Evolutionary conservation across 1,140 invertebrate species (phyloP), one percentile per base, ranked within the genome.

Genomic region (Trachymyrmex septentrionalis): DNA sequence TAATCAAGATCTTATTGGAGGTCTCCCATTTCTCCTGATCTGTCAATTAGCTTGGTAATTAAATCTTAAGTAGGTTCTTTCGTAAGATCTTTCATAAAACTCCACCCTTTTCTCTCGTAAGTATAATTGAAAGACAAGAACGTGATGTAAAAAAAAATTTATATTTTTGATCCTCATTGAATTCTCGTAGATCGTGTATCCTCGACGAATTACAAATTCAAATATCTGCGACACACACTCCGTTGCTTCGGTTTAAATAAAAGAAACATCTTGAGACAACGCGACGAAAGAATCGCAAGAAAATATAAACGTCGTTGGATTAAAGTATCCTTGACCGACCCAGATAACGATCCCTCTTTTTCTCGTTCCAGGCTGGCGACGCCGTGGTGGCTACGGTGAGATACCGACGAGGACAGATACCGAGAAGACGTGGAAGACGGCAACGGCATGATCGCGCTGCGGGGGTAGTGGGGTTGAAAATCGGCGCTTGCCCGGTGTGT

Each of bases 401-500:
- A 80, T 77, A 89, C 61, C 72, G 48, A 76, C 59, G 55, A 63
- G 10, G 57, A 75, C 55, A n/a, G n/a, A n/a, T n/a, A 19, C 48
- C 67, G 69, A 34, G 30, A 34, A 34, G 30, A 75, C 38, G 69
- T 66, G 57, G 76, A 44, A 24, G 87, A 76, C 53, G 66, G 86
- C 48, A 64, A 30, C 80, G 61, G 67, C 80, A 61, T 76, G 85
- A 85, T 87, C 88, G 73, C 67, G 77, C 67, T 53, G 85, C 75
- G 85, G 73, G 75, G 86, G 55, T 87, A 82, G 88, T 85, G 86
- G 88, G 75, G 80, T 90, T 87, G 85, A 90, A 90, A 90, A 87
- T 90, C 89, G 86, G 75, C 85, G 77, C 88, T 89, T 85, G 87
- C 78, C 61, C 88, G 85, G 66, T 82, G 66, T 82, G 77, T 84